Evolutionary conservation across 2,888 invertebrate genomes (phyloP).

Genomic region (Drosophila demipolita): DNA sequence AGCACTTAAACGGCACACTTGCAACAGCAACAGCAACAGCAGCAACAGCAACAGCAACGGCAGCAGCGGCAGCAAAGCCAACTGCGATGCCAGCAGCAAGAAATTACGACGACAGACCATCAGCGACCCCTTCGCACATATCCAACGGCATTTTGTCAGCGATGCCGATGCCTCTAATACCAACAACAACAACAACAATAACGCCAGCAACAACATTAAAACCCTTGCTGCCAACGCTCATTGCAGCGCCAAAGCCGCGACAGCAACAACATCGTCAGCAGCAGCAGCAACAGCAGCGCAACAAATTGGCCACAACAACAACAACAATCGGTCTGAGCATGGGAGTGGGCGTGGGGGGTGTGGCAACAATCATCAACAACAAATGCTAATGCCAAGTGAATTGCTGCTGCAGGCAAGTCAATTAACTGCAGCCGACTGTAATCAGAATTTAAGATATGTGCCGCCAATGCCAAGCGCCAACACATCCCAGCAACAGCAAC

Average conservation of each 20-base stretch:
- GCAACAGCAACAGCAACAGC: constrained; percentile 29
- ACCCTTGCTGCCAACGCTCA: constrained; percentile 64
- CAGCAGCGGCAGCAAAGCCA: constrained; percentile 42
- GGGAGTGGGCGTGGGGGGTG: constrained; percentile 35
- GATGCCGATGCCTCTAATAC: constrained; percentile 59
- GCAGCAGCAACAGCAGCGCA: constrained; percentile 52
- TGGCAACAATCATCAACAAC: constrained; percentile 60
- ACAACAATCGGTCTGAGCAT: constrained; percentile 46
- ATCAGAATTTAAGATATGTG: constrained; percentile 70
- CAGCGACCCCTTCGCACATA: constrained; percentile 83
- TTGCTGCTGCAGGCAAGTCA: constrained; percentile 63
- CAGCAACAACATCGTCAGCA: constrained; percentile 64
- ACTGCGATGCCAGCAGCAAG: constrained; percentile 61
- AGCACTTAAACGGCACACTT: constrained; percentile 77
- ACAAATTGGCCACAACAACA: constrained; percentile 60
- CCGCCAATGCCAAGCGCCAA: constrained; percentile 52
- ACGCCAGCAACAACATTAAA: constrained; percentile 49
- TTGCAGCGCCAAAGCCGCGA: constrained; percentile 64
- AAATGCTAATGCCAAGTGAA: constrained; percentile 70
- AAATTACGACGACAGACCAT: constrained; percentile 83
- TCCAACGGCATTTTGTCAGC: constrained; percentile 71
- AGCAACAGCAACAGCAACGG: constrained; percentile 53
- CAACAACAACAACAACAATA: constrained; percentile 55
- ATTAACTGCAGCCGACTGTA: constrained; percentile 62
- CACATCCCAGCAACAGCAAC: constrained; percentile 35